Base-by-base conservation (phyloP, 2,888 invertebrate species). In the Nymphalis c-album region DNA sequence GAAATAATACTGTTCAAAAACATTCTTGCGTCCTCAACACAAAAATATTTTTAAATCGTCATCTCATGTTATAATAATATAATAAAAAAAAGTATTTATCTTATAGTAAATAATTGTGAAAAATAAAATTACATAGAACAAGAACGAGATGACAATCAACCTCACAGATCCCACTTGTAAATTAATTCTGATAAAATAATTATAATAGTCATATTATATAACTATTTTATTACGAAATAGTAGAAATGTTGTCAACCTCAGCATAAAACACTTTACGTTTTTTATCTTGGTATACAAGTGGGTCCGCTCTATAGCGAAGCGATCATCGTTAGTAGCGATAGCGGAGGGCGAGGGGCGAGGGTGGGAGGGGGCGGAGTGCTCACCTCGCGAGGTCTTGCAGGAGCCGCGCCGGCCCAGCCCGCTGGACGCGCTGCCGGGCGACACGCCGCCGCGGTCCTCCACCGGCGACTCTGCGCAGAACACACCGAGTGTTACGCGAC, bases 351-450 rank as follows among this genome's bases (percentile, higher is more conserved):
- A n/a, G 64, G 45, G 7, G 18, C 35, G 45, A 35, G 45, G 57
- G 53, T 50, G 45, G 18, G 13, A 31, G 2, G 50, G 66, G 59
- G 62, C 68, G 58, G 69, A 45, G 72, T 62, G 61, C 95, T 93
- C 88, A 97, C 97, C 97, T 95, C 97, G 93, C 77, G 96, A 96
- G 65, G 96, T 96, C 92, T 97, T 97, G 93, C 97, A 97, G 55
- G 97, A 97, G 87, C 97, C 96, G 79, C 97, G 94, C 47, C 97
- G 94, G 70, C 96, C 97, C 74, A 97, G 93, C 70, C 93, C 94
- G 85, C 94, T 93, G 71, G 93, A 93, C 77, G 93, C 94, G 76
- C 94, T 95, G 81, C 95, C 94, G 22, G 96, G 96, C 0, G 96
- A 96, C 86, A 95, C 94, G 70, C 95, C 95, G 82, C 96, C 94